Percentiles rank a stretch among this genome's conserved stretches.
Evolutionary conservation across 2,797 vertebrate genomes (phyloP).

Genomic region (Adelosebastes latens): DNA sequence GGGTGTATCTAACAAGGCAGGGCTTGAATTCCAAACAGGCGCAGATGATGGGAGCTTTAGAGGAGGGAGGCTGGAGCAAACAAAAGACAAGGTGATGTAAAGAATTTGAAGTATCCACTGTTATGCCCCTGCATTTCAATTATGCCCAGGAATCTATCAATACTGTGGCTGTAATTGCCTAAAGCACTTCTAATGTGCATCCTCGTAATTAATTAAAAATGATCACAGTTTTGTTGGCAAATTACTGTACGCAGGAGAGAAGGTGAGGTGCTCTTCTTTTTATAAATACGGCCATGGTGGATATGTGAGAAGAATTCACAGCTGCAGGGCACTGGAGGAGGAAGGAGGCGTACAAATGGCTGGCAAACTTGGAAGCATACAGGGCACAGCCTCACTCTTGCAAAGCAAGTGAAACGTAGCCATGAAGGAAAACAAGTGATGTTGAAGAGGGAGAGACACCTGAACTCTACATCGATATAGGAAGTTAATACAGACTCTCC

Average conservation of each 20-base stretch:
- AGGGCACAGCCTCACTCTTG: constrained; percentile 41
- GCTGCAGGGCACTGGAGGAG: constrained; percentile 58
- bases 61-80: constrained; percentile 39
- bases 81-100: constrained; percentile 53
- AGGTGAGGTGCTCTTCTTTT: constrained; percentile 46
- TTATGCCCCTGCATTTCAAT: constrained; percentile 77
- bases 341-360: constrained; percentile 64
- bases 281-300: constrained; percentile 35
- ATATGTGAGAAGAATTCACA: constrained; percentile 61
- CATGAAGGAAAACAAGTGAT: constrained; percentile 32
- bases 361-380: constrained; percentile 47
- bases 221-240: constrained; percentile 86
- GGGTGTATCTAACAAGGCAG: constrained; percentile 38
- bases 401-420: constrained; percentile 35
- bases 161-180: constrained; percentile 85
- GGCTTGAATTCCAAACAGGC: constrained; percentile 63
- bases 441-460: constrained; percentile 19
- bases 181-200: constrained; percentile 86
- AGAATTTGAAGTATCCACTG: constrained; percentile 51
- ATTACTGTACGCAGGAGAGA: constrained; percentile 79
- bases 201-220: constrained; percentile 89
- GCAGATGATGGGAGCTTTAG: constrained; percentile 24
- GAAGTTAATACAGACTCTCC: background rate
- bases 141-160: constrained; percentile 80
- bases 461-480: constrained; percentile 10